Evolutionary conservation across 1,140 invertebrate species (phyloP), one percentile per base, ranked within the genome.

Genomic region (Rhagoletis zephyria): DNA sequence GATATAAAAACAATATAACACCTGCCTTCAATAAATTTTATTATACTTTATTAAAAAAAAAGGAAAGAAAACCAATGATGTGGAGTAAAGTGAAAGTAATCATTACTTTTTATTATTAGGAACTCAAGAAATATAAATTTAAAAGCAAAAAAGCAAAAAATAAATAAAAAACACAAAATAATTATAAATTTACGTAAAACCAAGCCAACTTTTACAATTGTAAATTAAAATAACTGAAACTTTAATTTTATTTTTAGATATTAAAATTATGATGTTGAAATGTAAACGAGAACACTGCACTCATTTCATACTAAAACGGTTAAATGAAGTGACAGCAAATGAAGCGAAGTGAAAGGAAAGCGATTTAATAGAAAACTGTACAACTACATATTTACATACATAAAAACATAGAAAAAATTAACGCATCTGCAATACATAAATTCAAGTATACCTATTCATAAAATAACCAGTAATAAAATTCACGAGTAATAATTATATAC

Each of bases 1-100:
- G 86, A 88, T 63, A 86, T 85, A 81, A 88, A 74, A 85, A 88
- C 67, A 88, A 87, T 88, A 88, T 87, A 88, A 88, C 87, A 88
- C 87, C 87, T 88, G 87, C 87, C 87, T 88, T 88, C 87, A 85
- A 87, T 85, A 88, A 88, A 86, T 88, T 88, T 88, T 88, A 88
- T 88, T 87, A 87, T 87, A 87, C 85, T 85, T 87, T 87, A 87
- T 85, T 85, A 87, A 59, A 63, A 63, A 87, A 2, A 85, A 65
- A 67, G 56, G 56, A 61, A 87, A 87, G 70, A 70, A 19, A 81
- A 81, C 9, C 16, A 63, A 81, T 81, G n/a, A 56, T 56, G 45
- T 81, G 74, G n/a, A 81, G 48, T 12, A 81, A 81, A 81, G 61
- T 59, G 48, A 19, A 85, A 60, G 40, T 85, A 61, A 56, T 85